phyloP scores from a whole-genome alignment of 2,888 invertebrate genomes.

The Mamestra brassicae region DNA sequence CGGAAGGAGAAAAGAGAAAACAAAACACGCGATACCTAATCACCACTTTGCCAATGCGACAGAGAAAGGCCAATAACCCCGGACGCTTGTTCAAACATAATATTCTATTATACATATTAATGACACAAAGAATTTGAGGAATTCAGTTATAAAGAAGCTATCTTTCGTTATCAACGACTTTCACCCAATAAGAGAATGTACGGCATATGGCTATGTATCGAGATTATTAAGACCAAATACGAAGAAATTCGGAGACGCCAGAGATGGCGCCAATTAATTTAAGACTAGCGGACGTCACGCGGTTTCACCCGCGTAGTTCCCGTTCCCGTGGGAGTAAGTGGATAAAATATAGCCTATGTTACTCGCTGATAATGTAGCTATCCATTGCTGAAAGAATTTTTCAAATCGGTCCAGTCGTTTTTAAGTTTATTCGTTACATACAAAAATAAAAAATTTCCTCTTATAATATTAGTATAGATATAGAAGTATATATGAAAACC shows the following conservation, averaged over 20 bases:
- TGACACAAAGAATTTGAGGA: slow-evolving; percentile 59
- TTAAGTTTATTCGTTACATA: too few relatives aligned
- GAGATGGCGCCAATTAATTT: slow-evolving; percentile 31
- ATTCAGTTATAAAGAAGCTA: slow-evolving; percentile 46
- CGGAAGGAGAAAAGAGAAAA: slow-evolving; percentile 44
- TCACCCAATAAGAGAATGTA: slow-evolving; percentile 50
- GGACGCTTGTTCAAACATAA: slow-evolving; percentile 41
- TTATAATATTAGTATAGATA: too few relatives aligned
- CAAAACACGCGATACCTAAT: slow-evolving; percentile 15
- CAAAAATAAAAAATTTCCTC: too few relatives aligned
- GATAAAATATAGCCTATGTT: too few relatives aligned
- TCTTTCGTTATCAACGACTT: slow-evolving; percentile 46
- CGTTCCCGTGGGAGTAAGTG: too few relatives aligned
- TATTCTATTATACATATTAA: slow-evolving; percentile 29
- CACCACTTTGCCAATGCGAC: slow-evolving; percentile 14
- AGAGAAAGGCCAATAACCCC: slow-evolving; percentile 48
- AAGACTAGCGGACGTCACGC: background rate
- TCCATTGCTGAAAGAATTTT: too few relatives aligned
- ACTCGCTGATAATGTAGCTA: too few relatives aligned
- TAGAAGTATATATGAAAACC: slow-evolving; percentile 22
- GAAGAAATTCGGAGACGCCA: slow-evolving; percentile 40
- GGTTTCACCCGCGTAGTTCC: too few relatives aligned
- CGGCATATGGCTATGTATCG: background rate
- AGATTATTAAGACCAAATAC: slow-evolving; percentile 15
- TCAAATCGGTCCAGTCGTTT: too few relatives aligned